phyloP scores from a whole-genome alignment of 2,797 vertebrate genomes.

The Melanotaenia maccullochi region DNA sequence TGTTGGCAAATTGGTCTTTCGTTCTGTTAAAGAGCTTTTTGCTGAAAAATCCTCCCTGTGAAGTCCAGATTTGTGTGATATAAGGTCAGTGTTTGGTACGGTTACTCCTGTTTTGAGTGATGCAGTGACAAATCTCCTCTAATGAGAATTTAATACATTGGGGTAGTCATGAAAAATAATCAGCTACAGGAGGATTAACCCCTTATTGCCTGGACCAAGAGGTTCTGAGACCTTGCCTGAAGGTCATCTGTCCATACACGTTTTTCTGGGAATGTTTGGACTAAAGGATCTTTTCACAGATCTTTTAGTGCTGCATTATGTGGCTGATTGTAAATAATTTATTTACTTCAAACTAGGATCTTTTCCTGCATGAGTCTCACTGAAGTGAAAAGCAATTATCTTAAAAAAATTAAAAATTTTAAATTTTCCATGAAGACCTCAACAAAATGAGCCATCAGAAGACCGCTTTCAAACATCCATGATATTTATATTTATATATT shows the following conservation, averaged over 20 bases:
- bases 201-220: conserved; percentile 69
- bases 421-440: too few relatives aligned
- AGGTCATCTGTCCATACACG: conserved; percentile 5
- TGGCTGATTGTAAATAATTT: neutral
- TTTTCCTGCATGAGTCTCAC: neutral
- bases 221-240: neutral
- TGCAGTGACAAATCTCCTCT: conserved; percentile 80
- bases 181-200: conserved; percentile 82
- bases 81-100: conserved; percentile 8
- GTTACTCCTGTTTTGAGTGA: conserved; percentile 64
- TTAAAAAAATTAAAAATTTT: too few relatives aligned
- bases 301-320: neutral
- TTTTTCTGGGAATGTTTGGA: neutral
- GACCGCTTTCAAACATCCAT: too few relatives aligned
- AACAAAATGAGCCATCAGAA: too few relatives aligned
- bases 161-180: conserved; percentile 60
- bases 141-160: conserved; percentile 82
- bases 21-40: conserved; percentile 14
- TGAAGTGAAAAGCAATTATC: too few relatives aligned
- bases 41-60: conserved; percentile 22
- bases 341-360: neutral
- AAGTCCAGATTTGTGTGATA: conserved; percentile 4
- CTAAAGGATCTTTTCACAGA: neutral
- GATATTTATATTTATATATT: too few relatives aligned
- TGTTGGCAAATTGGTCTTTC: conserved; percentile 15